A percentile compares a stretch with the other conserved stretches of the same genome.
Evolutionary conservation across 2,888 invertebrate genomes (phyloP).

Genomic region (Platypus cylindrus): DNA sequence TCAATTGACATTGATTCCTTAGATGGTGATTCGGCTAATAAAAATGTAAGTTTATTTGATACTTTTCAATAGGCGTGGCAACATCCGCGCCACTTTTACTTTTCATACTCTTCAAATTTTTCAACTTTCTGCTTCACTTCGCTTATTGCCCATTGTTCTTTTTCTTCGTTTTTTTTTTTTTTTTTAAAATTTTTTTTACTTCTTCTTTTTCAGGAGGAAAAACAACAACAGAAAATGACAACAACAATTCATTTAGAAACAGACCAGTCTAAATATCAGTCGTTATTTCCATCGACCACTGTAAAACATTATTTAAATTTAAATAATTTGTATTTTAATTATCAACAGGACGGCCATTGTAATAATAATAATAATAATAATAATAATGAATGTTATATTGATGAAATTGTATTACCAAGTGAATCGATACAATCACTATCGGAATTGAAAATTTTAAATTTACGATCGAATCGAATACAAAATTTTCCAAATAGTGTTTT

Average conservation of each 20-base stretch:
- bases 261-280: no score
- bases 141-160: constrained; percentile 6
- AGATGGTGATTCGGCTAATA: constrained; percentile 22
- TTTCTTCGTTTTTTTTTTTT: constrained; percentile 1
- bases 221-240: constrained; percentile 7
- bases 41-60: neutral
- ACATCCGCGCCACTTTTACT: no score
- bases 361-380: no score
- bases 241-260: constrained; percentile 5
- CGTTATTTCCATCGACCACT: no score
- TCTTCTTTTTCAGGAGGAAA: constrained; percentile 12
- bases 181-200: constrained; percentile 3
- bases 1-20: constrained; percentile 35
- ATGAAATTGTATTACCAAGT: constrained; percentile 32
- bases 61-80: neutral
- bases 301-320: constrained; percentile 31
- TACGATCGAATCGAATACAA: constrained; percentile 44
- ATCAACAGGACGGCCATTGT: constrained; percentile 8
- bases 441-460: constrained; percentile 32
- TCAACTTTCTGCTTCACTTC: no score
- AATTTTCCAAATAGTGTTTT: constrained; percentile 48
- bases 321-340: constrained; percentile 30
- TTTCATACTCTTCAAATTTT: no score
- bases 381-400: constrained; percentile 24
- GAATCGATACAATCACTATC: constrained; percentile 30